phyloP scores from a whole-genome alignment of 2,888 invertebrate genomes.

The Allacma fusca region DNA sequence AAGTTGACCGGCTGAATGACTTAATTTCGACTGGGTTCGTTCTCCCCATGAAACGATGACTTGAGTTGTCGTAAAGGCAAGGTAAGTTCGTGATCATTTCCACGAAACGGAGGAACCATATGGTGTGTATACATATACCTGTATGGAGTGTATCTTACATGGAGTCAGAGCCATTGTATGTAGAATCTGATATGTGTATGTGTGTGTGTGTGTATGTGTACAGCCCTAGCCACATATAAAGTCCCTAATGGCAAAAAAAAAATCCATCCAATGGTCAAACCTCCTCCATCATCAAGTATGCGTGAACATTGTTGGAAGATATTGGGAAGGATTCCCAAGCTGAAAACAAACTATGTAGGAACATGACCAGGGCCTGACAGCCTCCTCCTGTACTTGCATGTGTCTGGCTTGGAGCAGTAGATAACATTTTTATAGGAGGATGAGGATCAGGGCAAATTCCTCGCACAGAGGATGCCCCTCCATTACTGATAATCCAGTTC shows the following conservation, averaged over 20 bases:
- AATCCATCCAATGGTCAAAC: background rate
- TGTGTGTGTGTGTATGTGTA: too few relatives aligned
- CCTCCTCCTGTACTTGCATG: too few relatives aligned
- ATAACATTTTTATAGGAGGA: too few relatives aligned
- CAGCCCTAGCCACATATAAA: too few relatives aligned
- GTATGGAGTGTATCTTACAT: background rate
- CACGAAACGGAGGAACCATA: constrained; percentile 17
- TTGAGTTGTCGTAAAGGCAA: constrained; percentile 34
- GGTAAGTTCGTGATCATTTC: constrained; percentile 35
- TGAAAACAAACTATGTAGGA: background rate
- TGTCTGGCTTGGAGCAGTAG: too few relatives aligned
- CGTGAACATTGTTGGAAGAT: background rate
- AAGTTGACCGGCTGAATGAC: constrained; percentile 43
- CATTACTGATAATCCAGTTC: constrained; percentile 9
- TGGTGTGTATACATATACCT: background rate
- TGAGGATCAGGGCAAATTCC: too few relatives aligned
- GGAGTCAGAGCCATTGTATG: too few relatives aligned
- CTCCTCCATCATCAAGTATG: constrained; percentile 4
- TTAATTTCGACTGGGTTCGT: constrained; percentile 42
- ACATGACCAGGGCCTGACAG: too few relatives aligned
- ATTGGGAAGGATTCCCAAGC: background rate
- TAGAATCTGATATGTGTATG: too few relatives aligned
- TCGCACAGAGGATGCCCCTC: too few relatives aligned
- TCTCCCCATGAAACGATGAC: constrained; percentile 27
- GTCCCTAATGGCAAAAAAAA: constrained; percentile 3